These are phyloP conservation scores for Centrocercus urophasianus DNA, from an alignment of 2,113 vertebrate species.

Conservation along the genomic window DNA sequence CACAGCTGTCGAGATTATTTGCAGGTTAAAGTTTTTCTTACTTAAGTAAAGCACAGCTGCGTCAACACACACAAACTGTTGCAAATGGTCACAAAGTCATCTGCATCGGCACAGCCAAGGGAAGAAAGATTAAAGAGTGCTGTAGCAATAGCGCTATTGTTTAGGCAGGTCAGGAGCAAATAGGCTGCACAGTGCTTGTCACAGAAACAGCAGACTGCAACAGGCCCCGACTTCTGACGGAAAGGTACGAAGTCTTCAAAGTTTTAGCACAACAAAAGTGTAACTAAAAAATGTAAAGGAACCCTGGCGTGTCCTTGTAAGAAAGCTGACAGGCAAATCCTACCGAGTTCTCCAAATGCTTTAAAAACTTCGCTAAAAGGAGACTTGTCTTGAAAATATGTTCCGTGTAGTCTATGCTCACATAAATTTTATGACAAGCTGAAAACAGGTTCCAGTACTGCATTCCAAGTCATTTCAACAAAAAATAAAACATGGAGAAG, in stretches of 20 bases:
- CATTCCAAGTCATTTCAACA: conserved; percentile 13
- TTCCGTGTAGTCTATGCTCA: background rate
- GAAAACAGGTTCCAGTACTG: background rate
- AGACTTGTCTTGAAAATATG: background rate
- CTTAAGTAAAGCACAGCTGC: conserved; percentile 59
- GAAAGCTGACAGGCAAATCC: background rate
- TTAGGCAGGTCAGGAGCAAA: background rate
- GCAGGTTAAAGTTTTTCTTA: conserved; percentile 37
- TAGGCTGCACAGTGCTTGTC: background rate
- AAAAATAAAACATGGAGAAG: conserved; percentile 1
- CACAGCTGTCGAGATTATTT: conserved; percentile 38
- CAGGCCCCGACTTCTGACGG: background rate
- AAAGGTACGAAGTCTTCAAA: background rate
- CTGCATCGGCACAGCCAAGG: background rate
- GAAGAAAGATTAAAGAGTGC: background rate
- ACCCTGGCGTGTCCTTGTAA: background rate
- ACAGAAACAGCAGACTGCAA: background rate
- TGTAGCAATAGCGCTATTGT: background rate
- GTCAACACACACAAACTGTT: conserved; percentile 6
- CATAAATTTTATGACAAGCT: conserved; percentile 8
- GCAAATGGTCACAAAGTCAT: conserved; percentile 30
- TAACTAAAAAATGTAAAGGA: conserved; percentile 24
- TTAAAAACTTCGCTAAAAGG: background rate
- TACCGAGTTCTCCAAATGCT: conserved; percentile 28
- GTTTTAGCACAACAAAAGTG: background rate